These are phyloP conservation scores for Acleris sparsana DNA, from an alignment of 2,888 invertebrate species.

Conservation along the genomic window DNA sequence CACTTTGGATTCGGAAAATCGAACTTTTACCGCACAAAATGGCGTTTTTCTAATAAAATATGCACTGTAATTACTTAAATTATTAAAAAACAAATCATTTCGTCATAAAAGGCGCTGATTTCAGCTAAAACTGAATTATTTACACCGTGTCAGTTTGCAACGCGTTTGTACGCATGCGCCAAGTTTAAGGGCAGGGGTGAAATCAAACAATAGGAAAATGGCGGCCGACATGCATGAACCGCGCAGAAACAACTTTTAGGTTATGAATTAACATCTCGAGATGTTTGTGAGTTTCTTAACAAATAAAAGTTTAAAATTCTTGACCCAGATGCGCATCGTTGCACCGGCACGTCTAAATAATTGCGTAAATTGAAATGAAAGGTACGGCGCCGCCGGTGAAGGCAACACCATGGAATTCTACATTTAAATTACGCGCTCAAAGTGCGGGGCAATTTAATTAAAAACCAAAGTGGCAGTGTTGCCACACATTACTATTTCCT, in stretches of 20 bases:
- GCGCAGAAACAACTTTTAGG: conserved; percentile 20
- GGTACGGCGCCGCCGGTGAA: conserved; percentile 49
- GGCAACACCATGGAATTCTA: conserved; percentile 38
- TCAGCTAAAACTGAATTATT: conserved; percentile 35
- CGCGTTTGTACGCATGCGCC: conserved; percentile 64
- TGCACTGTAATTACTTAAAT: conserved; percentile 3
- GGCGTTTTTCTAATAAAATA: not conserved
- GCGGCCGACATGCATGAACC: conserved; percentile 16
- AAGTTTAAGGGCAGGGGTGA: conserved; percentile 68
- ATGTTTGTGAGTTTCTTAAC: conserved; percentile 29
- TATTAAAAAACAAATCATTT: not conserved
- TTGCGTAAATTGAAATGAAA: conserved; percentile 65
- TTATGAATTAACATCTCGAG: conserved; percentile 26
- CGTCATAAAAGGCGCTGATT: not conserved
- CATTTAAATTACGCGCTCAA: conserved; percentile 24
- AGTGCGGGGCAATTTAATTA: conserved; percentile 12
- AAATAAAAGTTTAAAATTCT: conserved; percentile 42
- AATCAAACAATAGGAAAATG: conserved; percentile 42
- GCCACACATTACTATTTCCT: not conserved
- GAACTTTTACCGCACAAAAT: conserved; percentile 22
- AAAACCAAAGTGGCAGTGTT: conserved; percentile 6
- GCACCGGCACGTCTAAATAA: conserved; percentile 39
- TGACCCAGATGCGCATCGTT: conserved; percentile 52
- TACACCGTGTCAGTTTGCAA: conserved; percentile 59
- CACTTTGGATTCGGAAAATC: conserved; percentile 24